A percentile compares a stretch with the other conserved stretches of the same genome.
Conservation (phyloP, 2,797 vertebrate species). For the Microctenopoma lineatum region DNA sequence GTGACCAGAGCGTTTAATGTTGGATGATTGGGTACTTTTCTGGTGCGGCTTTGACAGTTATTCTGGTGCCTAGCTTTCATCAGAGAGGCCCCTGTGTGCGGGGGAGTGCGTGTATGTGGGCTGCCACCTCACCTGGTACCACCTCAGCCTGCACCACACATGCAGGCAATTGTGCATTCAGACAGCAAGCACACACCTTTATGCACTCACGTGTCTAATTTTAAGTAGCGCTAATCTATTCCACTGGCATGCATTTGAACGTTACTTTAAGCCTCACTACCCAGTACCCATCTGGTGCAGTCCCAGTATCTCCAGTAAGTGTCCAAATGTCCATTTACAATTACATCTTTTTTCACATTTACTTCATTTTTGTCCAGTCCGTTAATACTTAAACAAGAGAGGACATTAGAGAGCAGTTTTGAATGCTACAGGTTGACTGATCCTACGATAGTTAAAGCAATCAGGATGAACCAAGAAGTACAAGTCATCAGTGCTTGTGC, state of each 20-base stretch:
- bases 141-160: conserved; percentile 67
- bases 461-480: background rate
- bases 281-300: conserved; percentile 20
- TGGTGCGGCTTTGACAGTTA: conserved; percentile 78
- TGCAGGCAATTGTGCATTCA: conserved; percentile 73
- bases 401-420: too few species aligned
- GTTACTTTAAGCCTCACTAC: conserved; percentile 40
- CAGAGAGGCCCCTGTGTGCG: conserved; percentile 41
- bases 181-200: conserved; percentile 59
- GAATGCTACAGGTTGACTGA: too few species aligned
- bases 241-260: conserved; percentile 59
- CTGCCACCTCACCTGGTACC: conserved; percentile 82
- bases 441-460: background rate
- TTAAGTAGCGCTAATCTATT: conserved; percentile 48
- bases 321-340: background rate
- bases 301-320: background rate
- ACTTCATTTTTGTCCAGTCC: too few species aligned
- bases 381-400: too few species aligned
- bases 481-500: background rate
- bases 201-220: conserved; percentile 54
- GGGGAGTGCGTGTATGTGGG: conserved; percentile 36
- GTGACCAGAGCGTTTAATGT: conserved; percentile 67
- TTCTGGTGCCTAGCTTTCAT: conserved; percentile 79
- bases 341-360: background rate
- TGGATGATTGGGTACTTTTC: conserved; percentile 75